Base-by-base conservation (phyloP, 2,888 invertebrate species). In the Dromius quadrimaculatus region DNA sequence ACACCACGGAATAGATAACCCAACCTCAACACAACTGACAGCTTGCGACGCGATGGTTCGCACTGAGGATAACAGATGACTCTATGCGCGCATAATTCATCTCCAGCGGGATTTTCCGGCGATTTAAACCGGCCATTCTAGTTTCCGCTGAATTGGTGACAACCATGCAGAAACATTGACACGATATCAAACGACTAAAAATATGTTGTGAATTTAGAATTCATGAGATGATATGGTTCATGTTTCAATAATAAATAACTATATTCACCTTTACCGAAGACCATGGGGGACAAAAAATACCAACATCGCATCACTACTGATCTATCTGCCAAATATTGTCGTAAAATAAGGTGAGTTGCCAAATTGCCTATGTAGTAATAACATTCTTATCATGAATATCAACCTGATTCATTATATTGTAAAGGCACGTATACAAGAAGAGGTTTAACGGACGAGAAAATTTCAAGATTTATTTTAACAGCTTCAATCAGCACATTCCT, bases 81-180 rank as follows among this genome's bases (percentile, higher is more conserved):
- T 54, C 23, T n/a, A n/a, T 28, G 28, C 28, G 28, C 23, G 19
- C 50, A 54, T 54, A 54, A 28, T 17, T 54, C 50, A 54, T 54
- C 13, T 17, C 28, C 15, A 23, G 50, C 50, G 50, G 50, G 50
- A 54, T 54, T 54, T 54, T 54, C 50, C 50, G 28, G 28, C 50
- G 50, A 54, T 54, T 54, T 54, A 23, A 54, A 54, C 28, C 50
- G 50, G 50, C 50, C 50, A 15, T 28, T 28, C 50, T 54, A 54
- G 28, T 9, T 54, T 54, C 50, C 50, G 47, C 15, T 8, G 50
- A 54, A 28, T 15, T 28, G 50, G 28, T 54, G 50, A 54, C 50
- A 54, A 11, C 23, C 50, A 23, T 9, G 32, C 32, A 28, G 50
- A 28, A 28, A 15, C 23, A 41, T 41, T 15, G 50, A 54, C 23